phyloP scores from a whole-genome alignment of 2,113 vertebrate genomes.

The Antechinus stuartii region DNA sequence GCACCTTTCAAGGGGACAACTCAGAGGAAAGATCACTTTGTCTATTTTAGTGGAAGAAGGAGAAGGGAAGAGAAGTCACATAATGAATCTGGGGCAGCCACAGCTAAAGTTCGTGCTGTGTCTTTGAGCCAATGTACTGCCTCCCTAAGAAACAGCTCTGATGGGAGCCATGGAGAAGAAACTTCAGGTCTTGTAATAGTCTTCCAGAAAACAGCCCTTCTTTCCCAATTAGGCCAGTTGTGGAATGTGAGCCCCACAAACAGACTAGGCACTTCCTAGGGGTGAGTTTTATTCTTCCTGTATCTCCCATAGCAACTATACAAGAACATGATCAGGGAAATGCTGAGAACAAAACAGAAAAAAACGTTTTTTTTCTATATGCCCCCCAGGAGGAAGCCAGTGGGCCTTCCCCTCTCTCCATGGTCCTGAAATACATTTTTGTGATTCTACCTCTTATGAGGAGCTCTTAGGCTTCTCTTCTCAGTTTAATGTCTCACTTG shows the following conservation, averaged over 20 bases:
- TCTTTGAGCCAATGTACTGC: neutral
- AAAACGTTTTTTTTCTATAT: neutral
- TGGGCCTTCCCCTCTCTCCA: neutral
- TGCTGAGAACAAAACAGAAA: neutral
- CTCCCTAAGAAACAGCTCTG: neutral
- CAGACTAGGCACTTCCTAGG: neutral
- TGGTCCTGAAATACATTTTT: neutral
- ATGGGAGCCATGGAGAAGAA: neutral
- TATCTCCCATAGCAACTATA: neutral
- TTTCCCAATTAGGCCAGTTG: neutral
- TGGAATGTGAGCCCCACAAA: neutral
- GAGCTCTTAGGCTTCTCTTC: neutral
- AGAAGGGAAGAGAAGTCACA: neutral
- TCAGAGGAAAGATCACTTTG: neutral
- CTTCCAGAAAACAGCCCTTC: neutral
- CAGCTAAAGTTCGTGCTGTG: neutral
- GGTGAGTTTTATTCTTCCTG: neutral
- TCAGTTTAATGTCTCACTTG: neutral
- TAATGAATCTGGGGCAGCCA: neutral
- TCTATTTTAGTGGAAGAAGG: neutral
- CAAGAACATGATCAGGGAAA: neutral
- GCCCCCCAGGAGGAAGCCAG: neutral
- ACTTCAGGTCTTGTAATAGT: neutral
- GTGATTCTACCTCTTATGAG: neutral
- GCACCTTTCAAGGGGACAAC: neutral